These are phyloP conservation scores for Phenacoccus solenopsis DNA, from an alignment of 1,140 invertebrate genomes.

Conservation along the genomic window DNA sequence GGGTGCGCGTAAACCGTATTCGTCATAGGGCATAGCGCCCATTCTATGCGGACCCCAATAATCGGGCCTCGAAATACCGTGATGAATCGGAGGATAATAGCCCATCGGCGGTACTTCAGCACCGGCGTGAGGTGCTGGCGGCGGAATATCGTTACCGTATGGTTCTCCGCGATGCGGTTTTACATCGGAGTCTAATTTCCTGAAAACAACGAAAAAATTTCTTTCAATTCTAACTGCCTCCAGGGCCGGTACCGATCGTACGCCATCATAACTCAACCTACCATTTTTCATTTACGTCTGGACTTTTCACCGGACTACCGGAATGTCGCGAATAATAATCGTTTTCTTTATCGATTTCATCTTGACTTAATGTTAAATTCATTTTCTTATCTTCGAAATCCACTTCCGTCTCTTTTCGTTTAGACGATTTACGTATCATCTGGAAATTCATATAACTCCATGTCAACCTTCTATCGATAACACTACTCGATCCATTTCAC, in stretches of 20 bases:
- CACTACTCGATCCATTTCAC: too few relatives aligned
- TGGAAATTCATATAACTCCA: too few relatives aligned
- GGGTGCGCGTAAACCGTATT: slow-evolving; percentile 22
- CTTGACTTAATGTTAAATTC: slow-evolving; percentile 67
- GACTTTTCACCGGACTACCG: slow-evolving; percentile 34
- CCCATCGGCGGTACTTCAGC: neutral
- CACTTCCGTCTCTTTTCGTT: slow-evolving; percentile 86
- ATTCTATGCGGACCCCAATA: neutral
- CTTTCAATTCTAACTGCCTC: too few relatives aligned
- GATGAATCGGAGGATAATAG: neutral
- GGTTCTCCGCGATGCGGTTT: neutral
- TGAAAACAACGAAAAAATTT: neutral
- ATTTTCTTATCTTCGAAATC: slow-evolving; percentile 95
- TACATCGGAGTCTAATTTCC: neutral
- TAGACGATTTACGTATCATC: slow-evolving; percentile 77
- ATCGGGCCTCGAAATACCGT: neutral
- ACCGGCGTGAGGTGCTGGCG: neutral
- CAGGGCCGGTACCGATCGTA: too few relatives aligned
- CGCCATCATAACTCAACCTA: neutral
- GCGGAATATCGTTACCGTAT: neutral
- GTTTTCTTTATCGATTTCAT: slow-evolving; percentile 82
- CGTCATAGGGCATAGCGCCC: slow-evolving; percentile 1
- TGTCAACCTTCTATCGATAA: too few relatives aligned
- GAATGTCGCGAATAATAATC: slow-evolving; percentile 54
- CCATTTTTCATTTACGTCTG: neutral